Evolutionary conservation across 2,113 vertebrate species (phyloP), one percentile per base, ranked within the genome.

Genomic region (Nerophis lumbriciformis): DNA sequence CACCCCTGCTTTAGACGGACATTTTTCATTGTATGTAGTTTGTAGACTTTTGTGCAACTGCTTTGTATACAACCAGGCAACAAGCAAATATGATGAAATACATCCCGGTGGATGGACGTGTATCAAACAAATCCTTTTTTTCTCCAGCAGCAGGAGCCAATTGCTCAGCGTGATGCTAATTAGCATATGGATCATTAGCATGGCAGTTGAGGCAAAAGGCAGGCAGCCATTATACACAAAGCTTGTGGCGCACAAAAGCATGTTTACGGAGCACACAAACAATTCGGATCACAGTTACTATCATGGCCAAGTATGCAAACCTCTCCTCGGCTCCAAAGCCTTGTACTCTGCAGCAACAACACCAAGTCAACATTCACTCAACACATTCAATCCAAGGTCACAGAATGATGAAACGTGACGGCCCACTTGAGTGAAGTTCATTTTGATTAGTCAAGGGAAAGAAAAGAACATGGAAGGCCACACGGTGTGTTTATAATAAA

Each of bases 111-210:
- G 38, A 39, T 39, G 5, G 38, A 39, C 38, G 6, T 39, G 38
- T 6, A 39, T 8, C 8, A 8, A 8, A 39, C 6, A 8, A 39
- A 6, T 7, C 38, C 6, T 5, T 1, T 39, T 28, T 39, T 39
- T 5, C 38, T 39, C 38, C 5, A 39, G 6, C 38, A 39, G 38
- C 8, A 6, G 38, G 38, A 39, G 8, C 38, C 38, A 39, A 39
- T 39, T 39, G 38, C 38, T 39, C 8, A 39, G 38, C 8, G 5
- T 8, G 8, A 72, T 38, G 35, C 75, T 73, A 70, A 85, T 80
- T 83, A 82, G 70, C 86, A 87, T 87, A 77, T 84, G 79, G 87
- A 83, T 85, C 81, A 88, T 86, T 86, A 85, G 76, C 65, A 76
- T 72, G 66, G 67, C 28, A 35, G 65, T 49, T 54, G 58, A 69